These are phyloP conservation scores for Oegoconia quadripuncta DNA, from an alignment of 2,888 invertebrate genomes.

Conservation along the genomic window DNA sequence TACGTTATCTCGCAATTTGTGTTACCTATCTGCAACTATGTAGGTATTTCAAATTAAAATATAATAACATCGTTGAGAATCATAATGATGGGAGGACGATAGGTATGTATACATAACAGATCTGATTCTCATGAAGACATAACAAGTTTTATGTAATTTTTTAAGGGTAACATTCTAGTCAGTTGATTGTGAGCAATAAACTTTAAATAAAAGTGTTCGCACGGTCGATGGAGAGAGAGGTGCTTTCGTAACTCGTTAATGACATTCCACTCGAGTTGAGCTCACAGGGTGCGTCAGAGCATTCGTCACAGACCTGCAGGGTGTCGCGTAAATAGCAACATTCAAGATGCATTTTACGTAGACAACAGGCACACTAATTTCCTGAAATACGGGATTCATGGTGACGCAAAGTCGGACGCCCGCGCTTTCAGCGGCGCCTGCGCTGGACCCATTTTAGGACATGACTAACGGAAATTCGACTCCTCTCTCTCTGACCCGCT, in stretches of 20 bases:
- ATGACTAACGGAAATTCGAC: conserved; percentile 84
- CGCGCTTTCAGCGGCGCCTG: conserved; percentile 79
- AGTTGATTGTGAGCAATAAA: conserved; percentile 7
- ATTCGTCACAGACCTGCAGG: conserved; percentile 53
- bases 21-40: too few relatives aligned
- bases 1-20: too few relatives aligned
- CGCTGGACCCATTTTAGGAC: conserved; percentile 85
- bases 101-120: not conserved
- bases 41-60: too few relatives aligned
- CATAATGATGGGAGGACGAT: too few relatives aligned
- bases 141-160: conserved; percentile 6
- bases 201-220: conserved; percentile 39
- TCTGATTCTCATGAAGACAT: conserved; percentile 4
- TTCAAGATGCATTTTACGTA: conserved; percentile 56
- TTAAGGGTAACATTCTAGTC: conserved; percentile 5
- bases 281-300: conserved; percentile 61
- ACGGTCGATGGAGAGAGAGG: conserved; percentile 34
- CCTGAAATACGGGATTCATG: conserved; percentile 75
- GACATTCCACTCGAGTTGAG: conserved; percentile 61
- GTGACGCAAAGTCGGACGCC: conserved; percentile 76
- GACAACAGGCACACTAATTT: conserved; percentile 53
- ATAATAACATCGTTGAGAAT: too few relatives aligned
- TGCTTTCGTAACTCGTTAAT: conserved; percentile 64
- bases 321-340: conserved; percentile 39
- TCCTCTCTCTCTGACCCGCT: conserved; percentile 74